Conservation (phyloP, 2,888 invertebrate species). For the Amblyjoppa proteus region DNA sequence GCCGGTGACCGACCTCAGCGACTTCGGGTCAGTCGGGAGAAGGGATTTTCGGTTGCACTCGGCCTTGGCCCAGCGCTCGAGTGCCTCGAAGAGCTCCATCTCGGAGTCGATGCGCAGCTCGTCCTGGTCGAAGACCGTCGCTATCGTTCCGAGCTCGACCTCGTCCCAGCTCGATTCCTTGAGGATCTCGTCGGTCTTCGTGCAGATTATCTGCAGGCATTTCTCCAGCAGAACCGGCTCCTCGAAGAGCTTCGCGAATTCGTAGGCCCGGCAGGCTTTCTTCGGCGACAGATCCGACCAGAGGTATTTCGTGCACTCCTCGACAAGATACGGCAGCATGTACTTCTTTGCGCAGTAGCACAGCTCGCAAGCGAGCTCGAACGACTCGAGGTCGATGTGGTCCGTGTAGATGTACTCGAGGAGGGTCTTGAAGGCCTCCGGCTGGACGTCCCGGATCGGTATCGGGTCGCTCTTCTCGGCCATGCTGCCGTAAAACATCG, state of each 20-base stretch:
- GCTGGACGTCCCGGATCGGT: conserved; percentile 93
- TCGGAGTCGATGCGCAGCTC: conserved; percentile 91
- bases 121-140: conserved; percentile 91
- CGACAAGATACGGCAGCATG: conserved; percentile 93
- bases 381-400: conserved; percentile 90
- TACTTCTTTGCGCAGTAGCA: conserved; percentile 96
- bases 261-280: conserved; percentile 94
- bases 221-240: conserved; percentile 93
- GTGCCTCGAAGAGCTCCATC: conserved; percentile 91
- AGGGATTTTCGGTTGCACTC: conserved; percentile 86
- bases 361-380: conserved; percentile 94
- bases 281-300: conserved; percentile 93
- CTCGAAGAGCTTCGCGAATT: conserved; percentile 94
- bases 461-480: conserved; percentile 92
- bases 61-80: conserved; percentile 89
- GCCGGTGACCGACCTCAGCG: conserved; percentile 82
- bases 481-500: conserved; percentile 95
- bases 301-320: conserved; percentile 93
- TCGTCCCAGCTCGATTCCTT: conserved; percentile 92
- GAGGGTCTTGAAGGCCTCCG: conserved; percentile 93
- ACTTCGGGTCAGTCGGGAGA: conserved; percentile 76
- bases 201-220: conserved; percentile 93
- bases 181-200: conserved; percentile 91
- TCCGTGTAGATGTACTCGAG: conserved; percentile 95
- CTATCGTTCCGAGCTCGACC: conserved; percentile 90